Conservation (phyloP, 2,113 vertebrate genomes). For the Amphiprion percula region DNA sequence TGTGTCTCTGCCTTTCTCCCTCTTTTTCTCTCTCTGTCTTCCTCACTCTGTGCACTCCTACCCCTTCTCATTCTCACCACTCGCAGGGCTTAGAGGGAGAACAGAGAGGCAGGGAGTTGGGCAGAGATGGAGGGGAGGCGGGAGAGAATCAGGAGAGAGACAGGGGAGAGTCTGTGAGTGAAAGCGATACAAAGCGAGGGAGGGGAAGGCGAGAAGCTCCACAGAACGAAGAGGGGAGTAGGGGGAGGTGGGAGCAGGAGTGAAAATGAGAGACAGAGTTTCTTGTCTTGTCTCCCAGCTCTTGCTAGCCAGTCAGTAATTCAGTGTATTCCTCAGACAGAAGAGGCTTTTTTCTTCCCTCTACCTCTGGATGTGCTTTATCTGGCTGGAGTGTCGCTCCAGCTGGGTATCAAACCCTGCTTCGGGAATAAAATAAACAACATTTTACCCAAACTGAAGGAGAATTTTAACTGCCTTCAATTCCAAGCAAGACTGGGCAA, state of each 20-base stretch:
- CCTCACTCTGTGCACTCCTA: conserved; percentile 54
- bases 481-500: conserved; percentile 54
- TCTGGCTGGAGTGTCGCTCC: conserved; percentile 75
- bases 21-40: conserved; percentile 12
- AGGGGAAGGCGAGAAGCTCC: conserved; percentile 67
- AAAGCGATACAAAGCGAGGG: conserved; percentile 76
- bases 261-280: conserved; percentile 79
- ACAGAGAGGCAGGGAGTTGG: conserved; percentile 55
- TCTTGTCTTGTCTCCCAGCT: conserved; percentile 77
- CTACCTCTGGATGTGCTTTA: conserved; percentile 72
- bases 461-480: conserved; percentile 46
- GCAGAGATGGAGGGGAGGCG: conserved; percentile 65
- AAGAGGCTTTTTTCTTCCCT: conserved; percentile 67
- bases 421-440: conserved; percentile 69
- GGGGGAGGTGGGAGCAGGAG: conserved; percentile 52
- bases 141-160: conserved; percentile 53
- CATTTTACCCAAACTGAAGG: conserved; percentile 55
- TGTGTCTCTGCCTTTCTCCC: conserved; percentile 1
- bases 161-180: conserved; percentile 73
- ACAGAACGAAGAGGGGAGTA: conserved; percentile 20
- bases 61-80: conserved; percentile 70
- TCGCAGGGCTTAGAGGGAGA: conserved; percentile 59
- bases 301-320: conserved; percentile 75
- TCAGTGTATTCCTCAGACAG: conserved; percentile 76
- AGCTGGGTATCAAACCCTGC: conserved; percentile 69